Conservation (phyloP, 1,140 invertebrate genomes). For the Euglossa dilemma region DNA sequence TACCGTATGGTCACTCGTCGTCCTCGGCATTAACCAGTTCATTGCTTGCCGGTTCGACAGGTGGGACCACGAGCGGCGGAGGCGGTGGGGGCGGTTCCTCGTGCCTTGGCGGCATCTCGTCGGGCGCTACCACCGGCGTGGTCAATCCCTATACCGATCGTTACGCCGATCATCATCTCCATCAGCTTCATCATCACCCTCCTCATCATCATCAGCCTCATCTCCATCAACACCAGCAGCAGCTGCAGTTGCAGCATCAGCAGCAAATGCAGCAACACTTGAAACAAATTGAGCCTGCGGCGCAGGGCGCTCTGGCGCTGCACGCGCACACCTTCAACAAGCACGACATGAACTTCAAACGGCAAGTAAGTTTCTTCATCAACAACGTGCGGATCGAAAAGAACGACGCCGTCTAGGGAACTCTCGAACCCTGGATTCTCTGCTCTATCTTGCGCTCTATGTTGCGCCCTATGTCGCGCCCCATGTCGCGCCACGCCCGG, state of each 20-base stretch:
- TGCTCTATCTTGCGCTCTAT: no score
- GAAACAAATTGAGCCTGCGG: conserved; percentile 80
- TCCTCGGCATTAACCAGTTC: conserved; percentile 73
- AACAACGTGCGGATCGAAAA: conserved; percentile 89
- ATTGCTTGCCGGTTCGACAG: conserved; percentile 76
- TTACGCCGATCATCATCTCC: conserved; percentile 68
- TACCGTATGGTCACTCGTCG: conserved; percentile 71
- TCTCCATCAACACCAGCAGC: conserved; percentile 64
- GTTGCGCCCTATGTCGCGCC: no score
- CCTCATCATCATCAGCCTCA: conserved; percentile 60
- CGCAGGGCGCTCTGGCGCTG: conserved; percentile 78
- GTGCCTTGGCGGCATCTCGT: conserved; percentile 78
- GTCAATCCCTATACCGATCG: conserved; percentile 78
- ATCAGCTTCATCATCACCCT: conserved; percentile 61
- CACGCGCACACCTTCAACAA: conserved; percentile 84
- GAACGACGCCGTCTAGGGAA: conserved; percentile 83
- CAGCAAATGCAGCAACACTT: conserved; percentile 75
- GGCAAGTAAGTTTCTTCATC: conserved; percentile 92
- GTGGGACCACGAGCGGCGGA: conserved; percentile 58
- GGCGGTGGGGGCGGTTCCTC: conserved; percentile 63
- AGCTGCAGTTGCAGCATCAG: conserved; percentile 70
- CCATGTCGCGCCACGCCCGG: conserved; percentile 23
- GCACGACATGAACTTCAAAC: conserved; percentile 86
- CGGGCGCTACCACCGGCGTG: conserved; percentile 81
- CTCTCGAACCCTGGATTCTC: conserved; percentile 22